Percentiles rank a stretch among this genome's conserved stretches.
These are phyloP conservation scores for Carassius carassius DNA, from an alignment of 2,113 vertebrate genomes.

Conservation along the genomic window DNA sequence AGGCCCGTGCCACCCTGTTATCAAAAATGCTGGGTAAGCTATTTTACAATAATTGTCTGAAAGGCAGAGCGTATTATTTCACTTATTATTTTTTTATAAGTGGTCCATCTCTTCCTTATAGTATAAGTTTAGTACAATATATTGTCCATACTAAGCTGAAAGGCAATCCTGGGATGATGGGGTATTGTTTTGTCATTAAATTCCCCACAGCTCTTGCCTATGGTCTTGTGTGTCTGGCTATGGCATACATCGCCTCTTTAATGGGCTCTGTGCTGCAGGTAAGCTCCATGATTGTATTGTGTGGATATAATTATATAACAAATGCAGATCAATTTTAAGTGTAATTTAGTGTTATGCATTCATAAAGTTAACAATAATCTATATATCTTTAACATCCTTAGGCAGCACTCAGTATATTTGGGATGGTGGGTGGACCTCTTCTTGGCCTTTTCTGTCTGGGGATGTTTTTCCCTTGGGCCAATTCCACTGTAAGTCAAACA, in stretches of 20 bases:
- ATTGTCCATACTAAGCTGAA: neutral
- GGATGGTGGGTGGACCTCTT: conserved; percentile 93
- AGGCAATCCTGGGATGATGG: neutral
- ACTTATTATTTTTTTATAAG: neutral
- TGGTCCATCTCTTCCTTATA: neutral
- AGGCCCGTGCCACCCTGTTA: conserved; percentile 81
- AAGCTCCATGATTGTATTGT: conserved; percentile 32
- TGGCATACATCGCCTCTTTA: conserved; percentile 91
- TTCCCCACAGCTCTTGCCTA: conserved; percentile 81
- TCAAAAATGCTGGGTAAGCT: conserved; percentile 87
- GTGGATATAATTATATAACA: neutral
- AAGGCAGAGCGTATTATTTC: neutral
- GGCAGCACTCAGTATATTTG: conserved; percentile 97
- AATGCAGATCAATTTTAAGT: neutral
- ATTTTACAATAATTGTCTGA: neutral
- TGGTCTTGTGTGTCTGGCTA: conserved; percentile 91
- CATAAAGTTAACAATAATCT: neutral
- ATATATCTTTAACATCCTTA: conserved; percentile 58
- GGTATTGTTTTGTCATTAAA: neutral
- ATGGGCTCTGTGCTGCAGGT: conserved; percentile 94
- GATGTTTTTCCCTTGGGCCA: conserved; percentile 95
- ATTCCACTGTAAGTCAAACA: conserved; percentile 81
- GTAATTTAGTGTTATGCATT: neutral
- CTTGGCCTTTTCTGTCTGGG: conserved; percentile 93
- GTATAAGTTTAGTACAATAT: neutral